These are phyloP conservation scores for Platerodrilus igneus DNA, from an alignment of 2,888 invertebrate species.

Conservation along the genomic window DNA sequence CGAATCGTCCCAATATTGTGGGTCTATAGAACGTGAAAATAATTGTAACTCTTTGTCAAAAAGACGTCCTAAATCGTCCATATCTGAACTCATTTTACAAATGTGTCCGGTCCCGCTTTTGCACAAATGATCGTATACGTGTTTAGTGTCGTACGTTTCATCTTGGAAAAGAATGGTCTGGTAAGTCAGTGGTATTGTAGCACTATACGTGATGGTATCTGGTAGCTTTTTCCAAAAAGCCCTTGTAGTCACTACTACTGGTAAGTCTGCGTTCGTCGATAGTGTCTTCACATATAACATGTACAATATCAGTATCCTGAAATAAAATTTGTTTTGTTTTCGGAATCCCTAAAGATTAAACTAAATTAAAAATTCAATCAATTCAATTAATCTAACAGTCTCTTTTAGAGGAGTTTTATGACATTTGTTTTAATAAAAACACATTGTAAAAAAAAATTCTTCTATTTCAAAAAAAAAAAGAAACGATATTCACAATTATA, in stretches of 20 bases:
- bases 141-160: neutral
- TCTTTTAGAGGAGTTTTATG: too few relatives aligned
- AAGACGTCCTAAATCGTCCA: neutral
- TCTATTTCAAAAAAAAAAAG: too few relatives aligned
- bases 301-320: too few relatives aligned
- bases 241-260: constrained; percentile 1
- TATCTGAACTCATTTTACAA: neutral
- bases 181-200: constrained; percentile 18
- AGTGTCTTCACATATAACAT: too few relatives aligned
- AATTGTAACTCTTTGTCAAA: neutral
- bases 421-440: too few relatives aligned
- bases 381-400: too few relatives aligned
- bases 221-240: constrained; percentile 23
- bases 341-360: too few relatives aligned
- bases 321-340: too few relatives aligned
- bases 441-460: too few relatives aligned
- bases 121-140: neutral
- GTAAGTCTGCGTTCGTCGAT: neutral
- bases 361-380: too few relatives aligned
- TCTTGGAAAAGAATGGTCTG: neutral
- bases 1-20: neutral
- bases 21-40: neutral
- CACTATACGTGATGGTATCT: constrained; percentile 18
- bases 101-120: neutral
- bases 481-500: too few relatives aligned